Evolutionary conservation across 2,888 invertebrate species (phyloP), one percentile per base, ranked within the genome.

Genomic region (Criorhina ranunculi): DNA sequence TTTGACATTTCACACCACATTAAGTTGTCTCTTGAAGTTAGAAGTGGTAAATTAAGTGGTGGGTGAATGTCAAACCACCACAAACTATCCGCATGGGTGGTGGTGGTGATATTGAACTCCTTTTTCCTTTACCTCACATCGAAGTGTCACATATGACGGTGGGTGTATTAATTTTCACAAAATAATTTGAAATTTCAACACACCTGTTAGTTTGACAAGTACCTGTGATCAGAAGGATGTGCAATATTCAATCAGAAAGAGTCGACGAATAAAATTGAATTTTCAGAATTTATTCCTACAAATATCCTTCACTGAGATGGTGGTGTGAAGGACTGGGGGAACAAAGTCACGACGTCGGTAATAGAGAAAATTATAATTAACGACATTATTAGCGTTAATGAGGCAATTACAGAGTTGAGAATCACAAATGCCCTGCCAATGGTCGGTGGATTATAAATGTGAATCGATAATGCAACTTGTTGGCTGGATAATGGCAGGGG

Each of bases 1-100:
- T 64, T 73, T 73, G 78, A 78, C 67, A 82, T 62, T 78, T 78
- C 79, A 73, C 83, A 79, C 67, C 72, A 57, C 73, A 78, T 78
- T 73, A 73, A 83, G 78, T 72, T 82, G 66, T 77, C 77, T 77
- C 51, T 17, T 40, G 12, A 24, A 82, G 66, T 77, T 72, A 35
- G 82, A 82, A 33, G 46, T 40, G 75, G 75, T 66, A 75, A 75
- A 75, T 64, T 66, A 75, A 46, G 64, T 40, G 57, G 37, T 57
- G 57, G 60, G 60, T 51, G 51, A 35, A 64, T 12, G 64, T 37
- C 64, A 55, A 73, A 7, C 62, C 64, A 35, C 62, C 60, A 24
- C 24, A 42, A 51, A 60, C 40, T 51, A 33, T 70, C 49, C 53
- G 9, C 37, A 24, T n/a, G 6, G 7, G 24, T 37, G 24, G 31